Evolutionary conservation across 2,888 invertebrate species (phyloP), one percentile per base, ranked within the genome.

Genomic region (Gerris lacustris): DNA sequence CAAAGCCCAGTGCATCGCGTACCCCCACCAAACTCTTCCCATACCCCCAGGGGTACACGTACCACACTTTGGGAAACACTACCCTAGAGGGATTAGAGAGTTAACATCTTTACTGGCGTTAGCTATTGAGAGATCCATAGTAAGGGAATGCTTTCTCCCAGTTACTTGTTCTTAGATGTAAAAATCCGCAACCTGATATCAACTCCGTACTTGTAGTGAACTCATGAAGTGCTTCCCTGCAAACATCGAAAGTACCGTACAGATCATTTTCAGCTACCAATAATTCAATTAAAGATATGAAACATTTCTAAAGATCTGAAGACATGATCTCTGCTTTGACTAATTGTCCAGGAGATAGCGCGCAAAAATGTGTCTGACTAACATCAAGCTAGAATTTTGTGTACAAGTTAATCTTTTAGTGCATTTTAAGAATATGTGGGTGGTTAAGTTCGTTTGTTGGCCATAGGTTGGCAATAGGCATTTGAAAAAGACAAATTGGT

Each of bases 281-380:
- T 66, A 92, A 84, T 77, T 86, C 87, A 0, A 90, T 90, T 62
- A 94, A 81, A 73, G 89, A 83, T 0, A 87, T 82, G 73, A 88
- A 91, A 0, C 91, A 89, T 11, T 85, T 88, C 85, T 6, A 90
- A 86, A 0, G 91, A 90, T 75, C 86, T 85, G 68, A 85, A 84
- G 15, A 92, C 86, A 82, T 88, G 87, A 75, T 88, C 88, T 76
- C 88, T 87, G 0, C 92, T 91, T 73, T 87, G 85, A 66, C 84
- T 84, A 43, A 82, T 78, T 62, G 89, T 87, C n/a, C n/a, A n/a
- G n/a, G n/a, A n/a, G n/a, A n/a, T n/a, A n/a, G n/a, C n/a, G n/a
- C n/a, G n/a, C n/a, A n/a, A n/a, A n/a, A n/a, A n/a, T n/a, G n/a
- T n/a, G n/a, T n/a, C n/a, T n/a, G n/a, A n/a, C n/a, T n/a, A n/a